Conservation (phyloP, 2,113 vertebrate species). For the Dicentrarchus labrax region DNA sequence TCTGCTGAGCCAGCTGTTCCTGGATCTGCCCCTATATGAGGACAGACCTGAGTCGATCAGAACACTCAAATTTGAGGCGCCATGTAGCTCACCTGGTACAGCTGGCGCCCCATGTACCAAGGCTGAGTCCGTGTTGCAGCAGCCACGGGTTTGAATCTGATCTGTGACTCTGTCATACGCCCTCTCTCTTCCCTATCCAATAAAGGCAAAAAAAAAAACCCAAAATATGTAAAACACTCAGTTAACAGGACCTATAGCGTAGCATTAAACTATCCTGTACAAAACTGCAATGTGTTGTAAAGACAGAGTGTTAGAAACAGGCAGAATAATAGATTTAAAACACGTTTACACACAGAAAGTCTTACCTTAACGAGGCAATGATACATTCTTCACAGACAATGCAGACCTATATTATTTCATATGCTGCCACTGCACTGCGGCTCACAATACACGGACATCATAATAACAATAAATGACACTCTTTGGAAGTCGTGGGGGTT, state of each 20-base stretch:
- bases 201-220: no score
- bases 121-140: no score
- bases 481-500: no score
- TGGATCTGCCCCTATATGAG: constrained; percentile 82
- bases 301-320: background rate
- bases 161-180: no score
- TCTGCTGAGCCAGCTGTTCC: constrained; percentile 76
- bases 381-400: background rate
- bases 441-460: background rate
- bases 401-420: background rate
- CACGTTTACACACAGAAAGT: background rate
- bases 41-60: background rate
- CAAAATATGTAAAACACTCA: no score
- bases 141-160: no score
- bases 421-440: background rate
- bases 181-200: no score
- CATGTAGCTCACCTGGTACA: no score
- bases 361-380: background rate
- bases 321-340: background rate
- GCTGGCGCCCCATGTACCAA: no score
- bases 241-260: no score
- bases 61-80: background rate
- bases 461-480: background rate
- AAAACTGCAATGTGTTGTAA: no score
- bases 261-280: no score